Percentiles rank a stretch among this genome's conserved stretches.
Conservation (phyloP, 2,888 invertebrate species). For the Limnephilus marmoratus region DNA sequence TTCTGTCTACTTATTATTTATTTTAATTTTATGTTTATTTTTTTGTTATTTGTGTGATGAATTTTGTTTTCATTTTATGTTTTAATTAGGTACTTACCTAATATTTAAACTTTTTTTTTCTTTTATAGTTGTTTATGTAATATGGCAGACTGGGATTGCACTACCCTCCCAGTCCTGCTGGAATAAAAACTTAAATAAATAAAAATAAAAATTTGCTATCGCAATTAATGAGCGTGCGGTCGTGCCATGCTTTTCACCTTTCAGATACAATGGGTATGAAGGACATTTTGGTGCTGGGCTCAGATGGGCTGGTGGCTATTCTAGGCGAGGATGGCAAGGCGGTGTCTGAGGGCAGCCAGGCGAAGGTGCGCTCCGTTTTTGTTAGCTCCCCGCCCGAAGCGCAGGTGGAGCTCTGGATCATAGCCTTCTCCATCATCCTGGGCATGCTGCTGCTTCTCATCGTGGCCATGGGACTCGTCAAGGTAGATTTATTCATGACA, state of each 20-base stretch:
- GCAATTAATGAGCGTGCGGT: no score
- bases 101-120: no score
- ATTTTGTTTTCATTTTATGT: no score
- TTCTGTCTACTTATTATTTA: no score
- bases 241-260: not conserved
- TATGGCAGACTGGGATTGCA: no score
- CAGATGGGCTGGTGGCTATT: constrained; percentile 68
- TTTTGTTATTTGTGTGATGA: no score
- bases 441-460: constrained; percentile 68
- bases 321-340: constrained; percentile 61
- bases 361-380: constrained; percentile 70
- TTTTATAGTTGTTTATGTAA: no score
- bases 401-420: constrained; percentile 68
- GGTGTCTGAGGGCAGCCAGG: constrained; percentile 67
- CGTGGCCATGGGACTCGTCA: constrained; percentile 67
- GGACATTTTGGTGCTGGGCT: constrained; percentile 70
- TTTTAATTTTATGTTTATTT: no score
- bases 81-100: no score
- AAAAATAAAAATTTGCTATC: no score
- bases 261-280: constrained; percentile 65
- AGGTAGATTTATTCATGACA: constrained; percentile 43
- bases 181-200: no score
- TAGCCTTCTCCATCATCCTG: constrained; percentile 68
- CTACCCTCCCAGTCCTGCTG: no score
- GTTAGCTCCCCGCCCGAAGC: constrained; percentile 68